Conservation (phyloP, 1,140 invertebrate species). For the Phymastichus coffea region DNA sequence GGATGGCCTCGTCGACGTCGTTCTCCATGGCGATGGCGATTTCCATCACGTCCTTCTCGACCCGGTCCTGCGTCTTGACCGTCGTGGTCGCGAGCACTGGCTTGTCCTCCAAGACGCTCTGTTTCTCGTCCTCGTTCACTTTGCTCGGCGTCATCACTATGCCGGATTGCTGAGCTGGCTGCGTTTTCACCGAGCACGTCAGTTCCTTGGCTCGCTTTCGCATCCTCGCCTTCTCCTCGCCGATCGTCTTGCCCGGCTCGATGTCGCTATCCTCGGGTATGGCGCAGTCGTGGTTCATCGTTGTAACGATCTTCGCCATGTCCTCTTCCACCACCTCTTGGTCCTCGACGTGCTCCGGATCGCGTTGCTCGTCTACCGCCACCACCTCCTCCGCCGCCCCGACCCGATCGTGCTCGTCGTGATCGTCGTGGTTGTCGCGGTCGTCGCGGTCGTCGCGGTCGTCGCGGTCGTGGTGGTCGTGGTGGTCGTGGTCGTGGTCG, state of each 20-base stretch:
- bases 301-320: conserved; percentile 30
- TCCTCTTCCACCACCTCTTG: conserved; percentile 35
- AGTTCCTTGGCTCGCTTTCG: conserved; percentile 17
- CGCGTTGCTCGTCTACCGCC: neutral
- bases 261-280: conserved; percentile 36
- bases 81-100: conserved; percentile 35
- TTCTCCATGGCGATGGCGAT: conserved; percentile 45
- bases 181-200: conserved; percentile 2
- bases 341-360: neutral
- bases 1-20: conserved; percentile 45
- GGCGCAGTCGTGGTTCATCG: conserved; percentile 33
- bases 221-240: neutral
- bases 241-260: conserved; percentile 24
- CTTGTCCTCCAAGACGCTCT: conserved; percentile 30
- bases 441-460: neutral
- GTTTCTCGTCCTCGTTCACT: conserved; percentile 28
- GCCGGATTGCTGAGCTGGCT: conserved; percentile 1
- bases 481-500: neutral
- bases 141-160: neutral
- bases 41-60: conserved; percentile 44
- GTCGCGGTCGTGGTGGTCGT: neutral
- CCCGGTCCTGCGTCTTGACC: conserved; percentile 50
- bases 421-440: neutral
- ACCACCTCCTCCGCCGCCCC: neutral
- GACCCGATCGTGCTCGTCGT: neutral